Evolutionary conservation across 2,888 invertebrate species (phyloP), one percentile per base, ranked within the genome.

Genomic region (Agrochola lychnidis): DNA sequence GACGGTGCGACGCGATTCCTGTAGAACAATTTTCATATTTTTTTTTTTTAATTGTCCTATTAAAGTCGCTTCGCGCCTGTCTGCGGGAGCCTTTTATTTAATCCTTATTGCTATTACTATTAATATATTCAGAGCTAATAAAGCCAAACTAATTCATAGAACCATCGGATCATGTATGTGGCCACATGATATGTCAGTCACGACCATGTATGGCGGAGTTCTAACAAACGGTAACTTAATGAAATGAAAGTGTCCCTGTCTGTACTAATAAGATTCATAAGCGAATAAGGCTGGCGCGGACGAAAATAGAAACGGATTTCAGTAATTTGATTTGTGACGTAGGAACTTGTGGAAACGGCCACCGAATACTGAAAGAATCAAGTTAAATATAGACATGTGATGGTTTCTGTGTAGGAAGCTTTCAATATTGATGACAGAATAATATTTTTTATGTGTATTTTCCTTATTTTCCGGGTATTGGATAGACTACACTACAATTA

Each of bases 291-390:
- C 79, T 71, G 69, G 66, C 62, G 56, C n/a, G 25, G 81, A 73
- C 82, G 45, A 81, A 88, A 87, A 89, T 89, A 89, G 82, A 77
- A 85, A 81, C 76, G 81, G 76, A 84, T 82, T 85, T 80, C 51
- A 68, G 79, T 89, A 89, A 89, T 88, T 88, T 82, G 83, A 89
- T 89, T 85, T 78, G 83, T 86, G 85, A 83, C 84, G 84, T 80
- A 71, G 53, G 56, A 80, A 73, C 67, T 80, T 79, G 75, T 79
- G 70, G 70, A 78, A 83, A 79, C 68, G 25, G 19, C n/a, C 67
- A 57, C 10, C 66, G 76, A 82, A 72, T 68, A 66, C 30, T 68
- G 70, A 63, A 77, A 69, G 22, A 71, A 72, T 72, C 19, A 22
- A 72, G 67, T 66, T 59, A 73, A 56, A 48, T 78, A 72, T 64